Evolutionary conservation across 2,888 invertebrate genomes (phyloP).

Genomic region (Zaprionus bogoriensis): DNA sequence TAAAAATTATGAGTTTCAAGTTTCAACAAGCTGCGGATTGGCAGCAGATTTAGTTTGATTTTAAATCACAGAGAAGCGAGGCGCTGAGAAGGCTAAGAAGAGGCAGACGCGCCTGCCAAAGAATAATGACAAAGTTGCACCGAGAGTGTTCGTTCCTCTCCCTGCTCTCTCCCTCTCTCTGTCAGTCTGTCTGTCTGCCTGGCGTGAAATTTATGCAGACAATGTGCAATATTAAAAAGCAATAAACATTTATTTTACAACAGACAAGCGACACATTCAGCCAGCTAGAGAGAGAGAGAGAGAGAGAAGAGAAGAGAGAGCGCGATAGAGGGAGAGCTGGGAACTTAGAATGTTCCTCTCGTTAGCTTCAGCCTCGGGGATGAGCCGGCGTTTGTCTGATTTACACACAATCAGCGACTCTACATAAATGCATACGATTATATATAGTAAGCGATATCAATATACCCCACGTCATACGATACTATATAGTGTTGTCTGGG

Average conservation of each 20-base stretch:
- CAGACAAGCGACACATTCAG: slow-evolving; percentile 71
- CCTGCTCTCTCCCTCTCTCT: not conserved
- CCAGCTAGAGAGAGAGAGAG: not conserved
- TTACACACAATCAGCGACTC: slow-evolving; percentile 39
- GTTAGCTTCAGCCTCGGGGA: slow-evolving; percentile 16
- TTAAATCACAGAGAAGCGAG: slow-evolving; percentile 57
- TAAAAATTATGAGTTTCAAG: slow-evolving; percentile 80
- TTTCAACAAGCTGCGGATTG: slow-evolving; percentile 74
- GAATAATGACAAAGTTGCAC: slow-evolving; percentile 61
- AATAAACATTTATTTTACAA: slow-evolving; percentile 77
- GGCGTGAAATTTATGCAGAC: slow-evolving; percentile 76
- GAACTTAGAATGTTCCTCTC: slow-evolving; percentile 5
- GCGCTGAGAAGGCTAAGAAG: not conserved
- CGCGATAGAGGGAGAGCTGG: not conserved
- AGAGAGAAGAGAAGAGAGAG: not conserved
- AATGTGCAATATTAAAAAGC: slow-evolving; percentile 79
- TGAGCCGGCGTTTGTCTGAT: no score
- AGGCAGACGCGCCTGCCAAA: slow-evolving; percentile 9
- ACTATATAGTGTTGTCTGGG: not conserved
- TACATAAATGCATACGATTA: slow-evolving; percentile 3
- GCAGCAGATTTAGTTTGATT: slow-evolving; percentile 76
- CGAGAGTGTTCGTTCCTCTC: slow-evolving; percentile 14
- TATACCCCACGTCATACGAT: not conserved
- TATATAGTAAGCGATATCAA: not conserved
- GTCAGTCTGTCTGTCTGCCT: slow-evolving; percentile 1